Conservation (phyloP, 2,888 invertebrate genomes). For the Steinernema carpocapsae region DNA sequence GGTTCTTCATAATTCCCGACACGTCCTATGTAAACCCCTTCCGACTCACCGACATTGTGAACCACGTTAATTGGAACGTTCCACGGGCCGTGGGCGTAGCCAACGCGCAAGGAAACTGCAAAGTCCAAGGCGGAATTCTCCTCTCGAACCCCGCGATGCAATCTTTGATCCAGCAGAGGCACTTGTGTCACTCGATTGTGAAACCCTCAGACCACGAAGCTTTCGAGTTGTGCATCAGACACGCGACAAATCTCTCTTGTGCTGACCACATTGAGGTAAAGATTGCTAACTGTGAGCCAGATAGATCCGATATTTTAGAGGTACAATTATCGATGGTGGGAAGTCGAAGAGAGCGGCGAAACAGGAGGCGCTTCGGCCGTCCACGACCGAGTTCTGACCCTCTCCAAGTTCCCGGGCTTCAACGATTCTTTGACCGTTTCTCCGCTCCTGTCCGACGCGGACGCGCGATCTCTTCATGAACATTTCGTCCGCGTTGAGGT, state of each 20-base stretch:
- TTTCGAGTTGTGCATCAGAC: constrained; percentile 62
- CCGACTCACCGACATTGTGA: constrained; percentile 77
- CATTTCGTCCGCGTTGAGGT: constrained; percentile 63
- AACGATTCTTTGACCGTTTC: constrained; percentile 70
- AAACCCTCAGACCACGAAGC: constrained; percentile 57
- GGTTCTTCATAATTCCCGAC: constrained; percentile 87
- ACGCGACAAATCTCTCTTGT: constrained; percentile 63
- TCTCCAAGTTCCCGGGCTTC: constrained; percentile 51
- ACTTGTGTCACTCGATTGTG: constrained; percentile 54
- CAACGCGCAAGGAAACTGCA: constrained; percentile 66
- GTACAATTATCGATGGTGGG: constrained; percentile 20
- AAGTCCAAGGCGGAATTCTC: constrained; percentile 82
- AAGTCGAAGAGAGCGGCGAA: constrained; percentile 45
- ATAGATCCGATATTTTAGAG: background rate
- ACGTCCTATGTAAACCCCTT: constrained; percentile 83
- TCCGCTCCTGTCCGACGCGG: constrained; percentile 70
- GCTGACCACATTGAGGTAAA: background rate
- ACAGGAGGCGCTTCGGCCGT: constrained; percentile 43
- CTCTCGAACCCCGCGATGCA: constrained; percentile 85
- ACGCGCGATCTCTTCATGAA: constrained; percentile 70
- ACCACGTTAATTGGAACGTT: constrained; percentile 61
- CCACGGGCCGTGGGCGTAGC: constrained; percentile 43
- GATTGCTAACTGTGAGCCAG: background rate
- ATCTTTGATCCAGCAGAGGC: constrained; percentile 74
- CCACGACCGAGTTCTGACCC: constrained; percentile 43